Evolutionary conservation across 2,113 vertebrate species (phyloP).

Genomic region (Lynx canadensis): DNA sequence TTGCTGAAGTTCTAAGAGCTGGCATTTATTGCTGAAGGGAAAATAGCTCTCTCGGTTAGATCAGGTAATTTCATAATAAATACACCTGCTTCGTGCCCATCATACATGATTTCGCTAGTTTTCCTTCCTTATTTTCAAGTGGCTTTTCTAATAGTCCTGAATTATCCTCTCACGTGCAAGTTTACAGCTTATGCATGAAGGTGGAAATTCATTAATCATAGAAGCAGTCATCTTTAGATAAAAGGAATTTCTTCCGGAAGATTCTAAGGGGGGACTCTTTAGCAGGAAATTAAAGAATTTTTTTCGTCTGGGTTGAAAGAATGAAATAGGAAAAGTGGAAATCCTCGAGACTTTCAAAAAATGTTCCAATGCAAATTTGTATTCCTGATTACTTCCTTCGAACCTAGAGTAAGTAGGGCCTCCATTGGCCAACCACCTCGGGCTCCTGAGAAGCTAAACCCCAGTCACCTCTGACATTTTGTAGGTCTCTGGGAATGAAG

Average conservation of each 20-base stretch:
- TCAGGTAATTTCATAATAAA: neutral
- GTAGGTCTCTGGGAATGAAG: neutral
- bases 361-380: neutral
- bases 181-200: neutral
- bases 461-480: accelerated
- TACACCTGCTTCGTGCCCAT: neutral
- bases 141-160: neutral
- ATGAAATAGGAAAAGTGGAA: constrained; percentile 3
- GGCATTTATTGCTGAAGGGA: neutral
- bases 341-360: neutral
- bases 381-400: neutral
- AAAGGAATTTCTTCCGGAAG: constrained; percentile 22
- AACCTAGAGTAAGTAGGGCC: neutral
- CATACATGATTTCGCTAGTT: neutral
- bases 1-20: constrained; percentile 1
- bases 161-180: neutral
- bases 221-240: constrained; percentile 14
- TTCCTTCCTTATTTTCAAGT: constrained; percentile 25
- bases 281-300: neutral
- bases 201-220: constrained; percentile 5
- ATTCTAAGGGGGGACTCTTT: neutral
- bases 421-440: neutral
- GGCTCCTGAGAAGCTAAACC: neutral
- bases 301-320: constrained; percentile 1
- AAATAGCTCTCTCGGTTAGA: neutral